Percentiles rank a stretch among this genome's conserved stretches.
phyloP scores from a whole-genome alignment of 2,888 invertebrate genomes.

The Prosapia bicincta region DNA sequence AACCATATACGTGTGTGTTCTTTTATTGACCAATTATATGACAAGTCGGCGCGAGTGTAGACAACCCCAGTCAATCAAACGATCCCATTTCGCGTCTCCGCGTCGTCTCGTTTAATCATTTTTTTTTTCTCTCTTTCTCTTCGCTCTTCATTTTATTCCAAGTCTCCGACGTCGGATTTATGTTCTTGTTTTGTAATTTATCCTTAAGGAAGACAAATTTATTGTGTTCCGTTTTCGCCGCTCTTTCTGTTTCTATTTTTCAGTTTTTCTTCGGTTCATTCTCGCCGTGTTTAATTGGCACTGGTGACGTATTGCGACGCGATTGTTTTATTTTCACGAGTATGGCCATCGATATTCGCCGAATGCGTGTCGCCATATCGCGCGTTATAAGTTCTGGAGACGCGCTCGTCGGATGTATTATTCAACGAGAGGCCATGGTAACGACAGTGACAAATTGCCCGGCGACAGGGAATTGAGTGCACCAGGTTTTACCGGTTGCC shows the following conservation, averaged over 20 bases:
- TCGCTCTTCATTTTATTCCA: slow-evolving; percentile 7
- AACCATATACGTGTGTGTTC: slow-evolving; percentile 15
- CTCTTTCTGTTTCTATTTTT: background rate
- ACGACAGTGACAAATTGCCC: background rate
- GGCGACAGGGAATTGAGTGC: background rate
- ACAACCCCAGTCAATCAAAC: slow-evolving; percentile 15
- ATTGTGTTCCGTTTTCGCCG: background rate
- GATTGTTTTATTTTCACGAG: background rate
- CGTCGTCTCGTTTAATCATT: slow-evolving; percentile 7
- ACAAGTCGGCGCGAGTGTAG: slow-evolving; percentile 15
- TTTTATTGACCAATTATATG: slow-evolving; percentile 25
- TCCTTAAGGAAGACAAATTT: slow-evolving; percentile 17
- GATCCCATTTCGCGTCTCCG: slow-evolving; percentile 4
- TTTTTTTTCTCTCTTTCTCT: slow-evolving; percentile 2
- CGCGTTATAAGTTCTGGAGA: background rate
- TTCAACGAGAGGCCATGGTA: background rate
- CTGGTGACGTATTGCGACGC: background rate
- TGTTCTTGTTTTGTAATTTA: background rate
- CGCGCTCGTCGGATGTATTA: background rate
- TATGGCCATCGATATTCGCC: background rate
- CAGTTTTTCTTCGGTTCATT: background rate
- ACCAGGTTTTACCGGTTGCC: background rate
- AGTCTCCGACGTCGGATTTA: background rate
- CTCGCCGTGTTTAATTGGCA: background rate
- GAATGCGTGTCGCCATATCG: background rate